Base-by-base conservation (phyloP, 2,888 invertebrate genomes). In the Harmothoe impar region DNA sequence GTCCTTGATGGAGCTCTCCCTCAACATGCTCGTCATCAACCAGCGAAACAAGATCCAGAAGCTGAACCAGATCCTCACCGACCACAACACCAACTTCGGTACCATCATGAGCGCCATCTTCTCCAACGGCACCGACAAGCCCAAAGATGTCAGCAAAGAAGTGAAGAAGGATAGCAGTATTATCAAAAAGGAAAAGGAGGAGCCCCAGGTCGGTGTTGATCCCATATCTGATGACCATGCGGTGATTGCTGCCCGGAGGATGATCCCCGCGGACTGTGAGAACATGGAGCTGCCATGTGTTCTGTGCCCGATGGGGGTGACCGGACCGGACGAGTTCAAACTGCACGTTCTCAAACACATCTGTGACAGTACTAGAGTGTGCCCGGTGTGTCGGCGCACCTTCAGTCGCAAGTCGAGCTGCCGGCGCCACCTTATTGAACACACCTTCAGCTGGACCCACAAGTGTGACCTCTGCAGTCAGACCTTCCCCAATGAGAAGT, bases 351-450 rank as follows among this genome's bases (percentile, higher is more conserved):
- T 86, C 5, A 86, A 86, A 29, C 86, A 86, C 54, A 54, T 86
- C 86, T 86, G 86, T 56, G 86, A 86, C 56, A 86, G 86, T 25
- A 86, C 86, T 7, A 20, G 86, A 7, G 56, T 86, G 15, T 86
- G 86, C 31, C 86, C 86, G 10, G 86, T 86, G 0, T 86, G 86
- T 86, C 25, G 86, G 15, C 86, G 86, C 29, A 56, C 86, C 86
- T 86, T 86, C 86, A 86, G 86, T 23, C 86, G 86, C 54, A 86
- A 86, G 54, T 86, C 86, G 17, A 86, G 86, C 56, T 86, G 86
- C 20, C 25, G 86, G 0, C 86, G 86, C 0, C 86, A 86, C 52
- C 56, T 86, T 29, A 25, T 86, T 1, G 86, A 86, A 54, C 86
- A 86, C 54, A 86, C 86, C 15, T 86, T 54, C 86, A 86, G 52